Evolutionary conservation across 30 jellyfish, hydroid and myxozoan species (phyloP).

Genomic region (Nemopilema nomurai): DNA sequence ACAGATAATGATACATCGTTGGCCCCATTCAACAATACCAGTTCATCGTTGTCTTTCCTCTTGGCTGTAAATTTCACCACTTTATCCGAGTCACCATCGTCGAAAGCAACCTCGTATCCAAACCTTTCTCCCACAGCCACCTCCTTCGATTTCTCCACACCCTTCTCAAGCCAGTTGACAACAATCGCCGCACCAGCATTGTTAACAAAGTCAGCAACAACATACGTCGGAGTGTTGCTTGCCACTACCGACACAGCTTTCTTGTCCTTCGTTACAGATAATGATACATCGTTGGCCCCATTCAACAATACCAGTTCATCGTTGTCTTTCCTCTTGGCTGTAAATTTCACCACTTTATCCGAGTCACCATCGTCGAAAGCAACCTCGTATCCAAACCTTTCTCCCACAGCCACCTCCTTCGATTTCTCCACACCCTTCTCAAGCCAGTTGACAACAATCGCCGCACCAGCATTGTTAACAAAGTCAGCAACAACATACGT

Average conservation of each 20-base stretch:
- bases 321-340: not conserved
- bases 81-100: not conserved
- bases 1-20: not conserved
- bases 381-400: not conserved
- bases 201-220: not conserved
- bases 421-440: conserved; percentile 1
- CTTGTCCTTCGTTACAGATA: conserved; percentile 6
- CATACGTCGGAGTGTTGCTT: not conserved
- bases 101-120: not conserved
- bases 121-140: not conserved
- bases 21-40: not conserved
- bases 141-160: not conserved
- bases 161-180: not conserved
- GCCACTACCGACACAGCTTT: conserved; percentile 2
- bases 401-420: not conserved
- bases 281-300: not conserved
- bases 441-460: conserved; percentile 10
- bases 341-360: not conserved
- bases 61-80: not conserved
- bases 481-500: conserved; percentile 18
- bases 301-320: not conserved
- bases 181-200: not conserved
- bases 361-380: conserved; percentile 3
- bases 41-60: not conserved
- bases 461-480: conserved; percentile 18